Conservation (phyloP, 2,797 vertebrate species). For the Melanotaenia trifasciata region DNA sequence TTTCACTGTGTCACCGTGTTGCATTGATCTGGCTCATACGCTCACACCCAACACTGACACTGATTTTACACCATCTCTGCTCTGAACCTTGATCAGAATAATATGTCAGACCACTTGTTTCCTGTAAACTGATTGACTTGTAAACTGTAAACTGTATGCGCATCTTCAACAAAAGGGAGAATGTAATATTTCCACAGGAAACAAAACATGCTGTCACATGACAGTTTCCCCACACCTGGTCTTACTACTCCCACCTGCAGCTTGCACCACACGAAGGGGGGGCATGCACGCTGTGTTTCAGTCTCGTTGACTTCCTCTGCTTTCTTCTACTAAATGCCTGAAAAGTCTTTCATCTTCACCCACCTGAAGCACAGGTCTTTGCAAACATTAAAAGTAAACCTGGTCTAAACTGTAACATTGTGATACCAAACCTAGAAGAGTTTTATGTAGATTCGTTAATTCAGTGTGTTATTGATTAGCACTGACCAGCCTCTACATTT, state of each 20-base stretch:
- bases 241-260: slow-evolving; percentile 32
- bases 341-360: not conserved
- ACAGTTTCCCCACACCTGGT: slow-evolving; percentile 29
- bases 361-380: slow-evolving; percentile 1
- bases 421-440: not conserved
- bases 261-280: not conserved
- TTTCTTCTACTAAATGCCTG: not conserved
- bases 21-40: not conserved
- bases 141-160: not conserved
- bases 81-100: not conserved
- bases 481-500: not conserved
- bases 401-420: not conserved
- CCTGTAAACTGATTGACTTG: not conserved
- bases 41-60: not conserved
- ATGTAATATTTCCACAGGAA: slow-evolving; percentile 63
- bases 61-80: not conserved
- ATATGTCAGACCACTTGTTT: not conserved
- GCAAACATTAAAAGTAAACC: not conserved
- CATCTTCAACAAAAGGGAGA: slow-evolving; percentile 37
- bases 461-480: not conserved
- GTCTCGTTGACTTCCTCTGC: slow-evolving; percentile 41
- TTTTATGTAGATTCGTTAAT: not conserved
- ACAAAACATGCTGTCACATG: not conserved
- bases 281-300: not conserved
- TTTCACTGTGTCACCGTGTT: not conserved